Evolutionary conservation across 2,113 vertebrate genomes (phyloP), one percentile per base, ranked within the genome.

Genomic region (Anhinga rufa): DNA sequence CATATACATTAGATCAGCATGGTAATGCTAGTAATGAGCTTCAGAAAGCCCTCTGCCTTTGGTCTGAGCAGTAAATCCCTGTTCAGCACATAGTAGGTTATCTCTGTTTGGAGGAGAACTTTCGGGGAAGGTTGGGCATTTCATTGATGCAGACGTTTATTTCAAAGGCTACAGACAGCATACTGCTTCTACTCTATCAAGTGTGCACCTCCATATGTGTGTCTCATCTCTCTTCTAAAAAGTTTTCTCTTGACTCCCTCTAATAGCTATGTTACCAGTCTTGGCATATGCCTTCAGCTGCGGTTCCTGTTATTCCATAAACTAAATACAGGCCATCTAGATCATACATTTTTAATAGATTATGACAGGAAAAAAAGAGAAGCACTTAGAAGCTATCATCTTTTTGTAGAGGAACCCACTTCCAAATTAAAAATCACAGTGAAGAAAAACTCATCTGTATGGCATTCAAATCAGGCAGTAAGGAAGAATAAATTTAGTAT

Each of bases 1-100:
- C 29, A 12, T 14, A 48, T 57, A 38, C 4, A 12, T 52, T 65
- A 65, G 9, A 61, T 80, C 0, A 1, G 10, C 22, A 40, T 0
- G 3, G 12, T 64, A 66, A 54, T 24, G 22, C 13, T 51, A 81
- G 13, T 38, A 80, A 72, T 9, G 11, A 85, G 5, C 25, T 85
- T 72, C 62, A 80, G 69, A 76, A 89, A 89, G 42, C 26, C 20
- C 4, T 55, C 48, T 82, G 57, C 17, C 31, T 93, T 81, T 71
- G 57, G 17, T 17, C 28, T 42, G n/a, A 71, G 22, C 17, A 34
- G 21, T 80, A 83, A 79, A 83, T 38, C 14, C 20, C 18, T 44
- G 7, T 34, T 69, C 44, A 84, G 26, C 28, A 34, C 42, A 62
- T 10, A 51, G 5, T 9, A 78, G 9, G 55, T 32, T 81, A 58